These are phyloP conservation scores for Neolamprologus toae DNA, from an alignment of 2,113 vertebrate genomes.

Conservation along the genomic window DNA sequence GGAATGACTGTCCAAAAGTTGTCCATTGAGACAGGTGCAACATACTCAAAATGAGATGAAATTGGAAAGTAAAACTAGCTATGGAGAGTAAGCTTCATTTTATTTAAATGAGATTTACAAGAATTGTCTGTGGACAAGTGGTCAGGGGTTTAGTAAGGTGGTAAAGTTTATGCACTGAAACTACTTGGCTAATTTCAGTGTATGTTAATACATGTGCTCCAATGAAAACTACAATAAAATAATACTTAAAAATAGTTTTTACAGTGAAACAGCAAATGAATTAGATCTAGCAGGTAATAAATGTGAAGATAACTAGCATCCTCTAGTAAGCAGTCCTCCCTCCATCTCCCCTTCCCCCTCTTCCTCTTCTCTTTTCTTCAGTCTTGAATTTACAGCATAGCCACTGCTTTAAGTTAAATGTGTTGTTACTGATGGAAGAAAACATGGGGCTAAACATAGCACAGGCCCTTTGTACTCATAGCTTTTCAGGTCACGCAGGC, in stretches of 20 bases:
- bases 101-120: background rate
- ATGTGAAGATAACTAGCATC: background rate
- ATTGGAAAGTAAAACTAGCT: background rate
- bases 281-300: background rate
- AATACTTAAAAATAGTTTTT: background rate
- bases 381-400: background rate
- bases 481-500: slow-evolving; percentile 25
- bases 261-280: background rate
- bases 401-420: background rate
- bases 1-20: background rate
- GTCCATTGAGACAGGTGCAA: background rate
- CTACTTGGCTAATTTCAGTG: background rate
- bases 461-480: slow-evolving; percentile 4
- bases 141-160: background rate
- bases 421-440: slow-evolving; percentile 23
- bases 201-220: background rate
- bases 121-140: background rate
- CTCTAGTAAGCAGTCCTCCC: background rate
- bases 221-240: background rate
- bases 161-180: background rate
- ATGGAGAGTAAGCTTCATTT: background rate
- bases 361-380: background rate
- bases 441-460: slow-evolving; percentile 11
- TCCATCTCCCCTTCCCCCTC: background rate
- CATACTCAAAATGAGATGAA: background rate